Base-by-base conservation (phyloP, 1,140 invertebrate species). In the Acromyrmex heyeri region DNA sequence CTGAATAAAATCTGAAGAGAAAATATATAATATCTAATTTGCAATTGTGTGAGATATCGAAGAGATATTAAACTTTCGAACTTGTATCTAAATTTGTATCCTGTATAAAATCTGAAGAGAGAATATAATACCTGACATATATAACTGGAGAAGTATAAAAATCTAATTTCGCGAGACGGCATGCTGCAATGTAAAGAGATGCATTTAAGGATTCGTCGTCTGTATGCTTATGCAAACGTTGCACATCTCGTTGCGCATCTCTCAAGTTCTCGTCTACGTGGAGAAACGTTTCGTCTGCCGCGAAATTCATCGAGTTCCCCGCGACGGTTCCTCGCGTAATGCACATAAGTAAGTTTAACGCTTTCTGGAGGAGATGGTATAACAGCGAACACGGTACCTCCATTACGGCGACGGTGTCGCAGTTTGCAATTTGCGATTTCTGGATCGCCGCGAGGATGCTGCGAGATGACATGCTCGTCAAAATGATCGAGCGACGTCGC, bases 381-480 rank as follows among this genome's bases (percentile, higher is more conserved):
- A 88, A 88, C 77, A 50, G n/a, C 55, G 69, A 72, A 88, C 87
- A 88, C 77, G 70, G 64, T 88, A 88, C 77, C 70, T 88, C 87
- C 87, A 88, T 88, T 88, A 88, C 70, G 55, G 38, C 57, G 73
- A 65, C 62, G 34, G 12, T 86, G 59, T 48, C 53, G 70, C 24
- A 73, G 85, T 73, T 86, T 86, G 67, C 87, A 86, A 86, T 86
- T 81, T 27, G 34, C 62, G 30, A 62, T 79, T 57, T 59, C 73
- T 14, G 48, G 30, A 86, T 70, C 64, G 65, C 50, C 78, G 64
- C 50, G 65, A 81, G 78, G 30, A 57, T 70, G 21, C 55, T 69
- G 50, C 30, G 64, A 38, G 64, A 44, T 62, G 44, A 81, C 64
- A 30, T 14, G 50, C 53, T 55, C 27, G 78, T 81, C 50, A 70